phyloP scores from a whole-genome alignment of 2,797 vertebrate genomes.

The Agapornis canus region DNA sequence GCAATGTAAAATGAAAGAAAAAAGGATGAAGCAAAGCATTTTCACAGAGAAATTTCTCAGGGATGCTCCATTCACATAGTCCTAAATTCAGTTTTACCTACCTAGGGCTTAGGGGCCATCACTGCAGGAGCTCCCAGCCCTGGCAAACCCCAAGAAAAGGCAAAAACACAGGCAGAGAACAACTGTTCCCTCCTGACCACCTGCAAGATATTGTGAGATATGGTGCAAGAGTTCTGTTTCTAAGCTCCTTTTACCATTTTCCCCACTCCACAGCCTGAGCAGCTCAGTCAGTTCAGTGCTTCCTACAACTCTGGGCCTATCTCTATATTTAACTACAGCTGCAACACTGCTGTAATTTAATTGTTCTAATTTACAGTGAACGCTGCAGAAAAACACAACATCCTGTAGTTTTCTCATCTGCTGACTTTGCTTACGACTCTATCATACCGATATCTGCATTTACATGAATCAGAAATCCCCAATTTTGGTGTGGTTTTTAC shows the following conservation, averaged over 20 bases:
- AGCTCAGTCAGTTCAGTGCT: not conserved
- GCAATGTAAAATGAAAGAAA: not conserved
- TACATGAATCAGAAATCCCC: not conserved
- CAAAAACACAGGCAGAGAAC: not conserved
- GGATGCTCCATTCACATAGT: not conserved
- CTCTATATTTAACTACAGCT: constrained; percentile 48
- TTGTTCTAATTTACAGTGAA: constrained; percentile 42
- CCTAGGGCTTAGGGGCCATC: not conserved
- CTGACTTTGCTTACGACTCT: constrained; percentile 25
- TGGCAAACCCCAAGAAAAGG: not conserved
- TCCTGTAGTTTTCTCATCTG: constrained; percentile 47
- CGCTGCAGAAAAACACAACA: not conserved
- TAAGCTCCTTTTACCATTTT: not conserved
- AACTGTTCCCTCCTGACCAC: not conserved
- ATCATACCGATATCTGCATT: not conserved
- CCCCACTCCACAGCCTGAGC: not conserved
- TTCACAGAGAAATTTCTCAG: not conserved
- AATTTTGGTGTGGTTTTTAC: not conserved
- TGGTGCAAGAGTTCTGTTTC: not conserved
- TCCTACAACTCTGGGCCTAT: not conserved
- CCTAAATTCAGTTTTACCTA: not conserved
- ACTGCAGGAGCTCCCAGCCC: not conserved
- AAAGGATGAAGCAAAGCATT: not conserved
- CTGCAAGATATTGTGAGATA: not conserved
- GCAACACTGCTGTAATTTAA: constrained; percentile 39